Conservation (phyloP, 2,888 invertebrate genomes). For the Drosophila tripunctata region DNA sequence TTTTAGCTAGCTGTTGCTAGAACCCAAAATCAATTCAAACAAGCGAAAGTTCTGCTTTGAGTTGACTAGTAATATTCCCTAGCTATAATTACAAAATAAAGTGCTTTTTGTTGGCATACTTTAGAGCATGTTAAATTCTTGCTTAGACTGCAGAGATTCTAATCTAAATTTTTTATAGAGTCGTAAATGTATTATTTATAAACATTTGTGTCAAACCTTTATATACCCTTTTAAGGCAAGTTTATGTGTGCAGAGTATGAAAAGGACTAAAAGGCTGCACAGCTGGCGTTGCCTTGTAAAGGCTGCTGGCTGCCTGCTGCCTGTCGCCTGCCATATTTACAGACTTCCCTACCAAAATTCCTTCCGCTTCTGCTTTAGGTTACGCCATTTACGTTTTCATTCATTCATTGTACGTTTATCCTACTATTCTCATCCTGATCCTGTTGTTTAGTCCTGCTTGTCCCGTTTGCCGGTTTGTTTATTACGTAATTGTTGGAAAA, state of each 20-base stretch:
- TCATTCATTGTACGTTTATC: slow-evolving; percentile 46
- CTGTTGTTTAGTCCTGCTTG: neutral
- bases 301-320: too few species aligned
- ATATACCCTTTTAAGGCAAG: slow-evolving; percentile 4
- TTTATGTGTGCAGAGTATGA: slow-evolving; percentile 16
- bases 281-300: slow-evolving; percentile 35
- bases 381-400: slow-evolving; percentile 55
- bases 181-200: neutral
- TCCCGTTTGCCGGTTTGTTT: slow-evolving; percentile 35
- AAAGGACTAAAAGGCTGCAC: slow-evolving; percentile 18
- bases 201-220: neutral
- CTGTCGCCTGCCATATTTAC: slow-evolving; percentile 57
- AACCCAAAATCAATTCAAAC: slow-evolving; percentile 43
- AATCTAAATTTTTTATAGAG: slow-evolving; percentile 1
- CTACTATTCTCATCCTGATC: neutral
- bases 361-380: slow-evolving; percentile 25
- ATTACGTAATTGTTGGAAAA: slow-evolving; percentile 69
- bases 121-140: neutral
- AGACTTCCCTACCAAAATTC: slow-evolving; percentile 34
- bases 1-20: slow-evolving; percentile 1
- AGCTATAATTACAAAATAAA: neutral
- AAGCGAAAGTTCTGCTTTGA: neutral
- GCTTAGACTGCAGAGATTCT: neutral
- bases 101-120: neutral
- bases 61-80: slow-evolving; percentile 26